Evolutionary conservation across 2,888 invertebrate genomes (phyloP).

Genomic region (Ypsolopha scabrella): DNA sequence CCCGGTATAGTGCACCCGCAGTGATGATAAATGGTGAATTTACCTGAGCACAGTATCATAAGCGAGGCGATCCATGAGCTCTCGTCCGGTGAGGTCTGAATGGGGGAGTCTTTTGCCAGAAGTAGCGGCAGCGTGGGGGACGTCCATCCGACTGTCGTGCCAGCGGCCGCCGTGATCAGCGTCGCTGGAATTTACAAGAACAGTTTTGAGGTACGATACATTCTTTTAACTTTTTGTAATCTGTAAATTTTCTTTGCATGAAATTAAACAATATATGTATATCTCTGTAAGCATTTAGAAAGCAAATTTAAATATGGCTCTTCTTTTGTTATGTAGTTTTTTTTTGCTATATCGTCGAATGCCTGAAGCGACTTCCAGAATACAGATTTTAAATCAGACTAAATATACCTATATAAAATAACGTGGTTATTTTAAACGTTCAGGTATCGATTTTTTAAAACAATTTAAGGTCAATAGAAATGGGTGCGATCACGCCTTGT

Average conservation of each 20-base stretch:
- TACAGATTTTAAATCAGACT: no score
- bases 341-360: no score
- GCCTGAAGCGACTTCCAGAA: no score
- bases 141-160: slow-evolving; percentile 71
- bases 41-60: slow-evolving; percentile 72
- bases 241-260: no score
- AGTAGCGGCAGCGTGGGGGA: slow-evolving; percentile 72
- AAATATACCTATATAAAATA: no score
- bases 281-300: background rate
- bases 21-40: background rate
- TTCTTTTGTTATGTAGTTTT: no score
- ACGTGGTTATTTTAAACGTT: no score
- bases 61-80: slow-evolving; percentile 76
- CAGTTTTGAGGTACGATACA: background rate
- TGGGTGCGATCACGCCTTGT: no score
- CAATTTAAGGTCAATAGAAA: no score
- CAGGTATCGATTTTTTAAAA: no score
- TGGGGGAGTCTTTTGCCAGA: slow-evolving; percentile 53
- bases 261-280: background rate
- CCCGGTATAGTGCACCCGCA: no score
- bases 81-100: slow-evolving; percentile 65
- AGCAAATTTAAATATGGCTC: background rate
- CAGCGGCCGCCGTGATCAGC: slow-evolving; percentile 62
- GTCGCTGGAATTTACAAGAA: slow-evolving; percentile 42
- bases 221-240: no score